Conservation (phyloP, 2,797 vertebrate genomes). For the Mus minutoides region DNA sequence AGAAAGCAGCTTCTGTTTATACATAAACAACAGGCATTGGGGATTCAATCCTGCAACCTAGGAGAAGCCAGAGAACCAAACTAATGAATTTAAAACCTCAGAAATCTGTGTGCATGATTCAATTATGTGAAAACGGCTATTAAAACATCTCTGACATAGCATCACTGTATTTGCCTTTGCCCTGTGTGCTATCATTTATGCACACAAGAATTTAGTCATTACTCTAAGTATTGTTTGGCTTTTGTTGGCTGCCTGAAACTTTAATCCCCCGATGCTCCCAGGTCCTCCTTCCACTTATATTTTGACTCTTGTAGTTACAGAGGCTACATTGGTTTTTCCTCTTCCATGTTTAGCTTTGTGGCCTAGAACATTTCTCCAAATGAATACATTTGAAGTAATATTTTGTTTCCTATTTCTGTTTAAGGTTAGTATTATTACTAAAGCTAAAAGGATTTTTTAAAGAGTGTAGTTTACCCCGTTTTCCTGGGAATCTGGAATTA, state of each 20-base stretch:
- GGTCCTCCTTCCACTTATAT: conserved; percentile 53
- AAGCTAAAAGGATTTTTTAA: neutral
- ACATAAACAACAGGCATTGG: conserved; percentile 77
- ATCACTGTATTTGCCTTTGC: conserved; percentile 41
- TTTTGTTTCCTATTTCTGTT: conserved; percentile 64
- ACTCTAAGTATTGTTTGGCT: conserved; percentile 58
- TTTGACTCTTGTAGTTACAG: conserved; percentile 59
- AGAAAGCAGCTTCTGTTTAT: conserved; percentile 77
- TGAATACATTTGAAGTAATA: conserved; percentile 68
- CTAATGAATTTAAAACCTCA: conserved; percentile 74
- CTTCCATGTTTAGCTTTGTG: conserved; percentile 67
- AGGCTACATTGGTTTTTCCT: conserved; percentile 67
- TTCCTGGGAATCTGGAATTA: neutral
- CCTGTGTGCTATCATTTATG: conserved; percentile 54
- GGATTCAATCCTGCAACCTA: conserved; percentile 73
- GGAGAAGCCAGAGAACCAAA: conserved; percentile 79
- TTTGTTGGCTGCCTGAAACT: conserved; percentile 42
- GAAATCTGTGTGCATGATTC: conserved; percentile 60
- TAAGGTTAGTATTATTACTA: neutral
- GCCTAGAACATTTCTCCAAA: conserved; percentile 66
- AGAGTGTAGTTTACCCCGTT: neutral
- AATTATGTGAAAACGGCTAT: conserved; percentile 70
- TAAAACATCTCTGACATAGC: conserved; percentile 57
- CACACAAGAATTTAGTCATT: conserved; percentile 49
- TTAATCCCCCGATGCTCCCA: neutral